Conservation (phyloP, 2,113 vertebrate genomes). For the Grus americana region DNA sequence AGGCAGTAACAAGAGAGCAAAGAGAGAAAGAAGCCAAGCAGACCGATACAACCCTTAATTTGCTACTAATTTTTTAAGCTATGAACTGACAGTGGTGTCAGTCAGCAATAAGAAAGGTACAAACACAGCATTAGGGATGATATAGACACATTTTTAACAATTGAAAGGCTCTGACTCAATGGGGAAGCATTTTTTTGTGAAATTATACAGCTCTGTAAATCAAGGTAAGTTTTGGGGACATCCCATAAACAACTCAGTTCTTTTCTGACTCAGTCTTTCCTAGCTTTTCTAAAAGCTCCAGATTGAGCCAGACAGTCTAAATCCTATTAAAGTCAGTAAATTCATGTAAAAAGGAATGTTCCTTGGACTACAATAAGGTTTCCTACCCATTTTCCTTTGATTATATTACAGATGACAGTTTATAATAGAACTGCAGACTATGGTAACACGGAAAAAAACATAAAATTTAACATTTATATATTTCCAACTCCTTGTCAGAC, state of each 20-base stretch:
- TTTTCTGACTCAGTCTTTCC: not conserved
- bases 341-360: conserved; percentile 64
- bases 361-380: conserved; percentile 62
- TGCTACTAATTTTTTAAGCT: not conserved
- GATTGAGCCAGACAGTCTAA: conserved; percentile 29
- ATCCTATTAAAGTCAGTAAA: conserved; percentile 50
- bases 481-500: conserved; percentile 72
- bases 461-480: conserved; percentile 71
- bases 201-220: not conserved
- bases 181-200: not conserved
- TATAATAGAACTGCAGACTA: conserved; percentile 68
- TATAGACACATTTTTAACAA: not conserved
- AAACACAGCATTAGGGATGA: not conserved
- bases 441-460: conserved; percentile 62
- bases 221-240: not conserved
- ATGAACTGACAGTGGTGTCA: not conserved
- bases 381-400: conserved; percentile 71
- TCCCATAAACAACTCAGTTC: not conserved
- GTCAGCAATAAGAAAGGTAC: not conserved
- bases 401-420: conserved; percentile 70
- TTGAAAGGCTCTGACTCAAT: not conserved
- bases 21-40: not conserved
- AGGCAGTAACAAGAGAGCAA: not conserved
- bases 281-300: conserved; percentile 12
- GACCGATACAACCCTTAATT: not conserved